These are phyloP conservation scores for Bombus fervidus DNA, from an alignment of 1,140 invertebrate genomes.

Conservation along the genomic window DNA sequence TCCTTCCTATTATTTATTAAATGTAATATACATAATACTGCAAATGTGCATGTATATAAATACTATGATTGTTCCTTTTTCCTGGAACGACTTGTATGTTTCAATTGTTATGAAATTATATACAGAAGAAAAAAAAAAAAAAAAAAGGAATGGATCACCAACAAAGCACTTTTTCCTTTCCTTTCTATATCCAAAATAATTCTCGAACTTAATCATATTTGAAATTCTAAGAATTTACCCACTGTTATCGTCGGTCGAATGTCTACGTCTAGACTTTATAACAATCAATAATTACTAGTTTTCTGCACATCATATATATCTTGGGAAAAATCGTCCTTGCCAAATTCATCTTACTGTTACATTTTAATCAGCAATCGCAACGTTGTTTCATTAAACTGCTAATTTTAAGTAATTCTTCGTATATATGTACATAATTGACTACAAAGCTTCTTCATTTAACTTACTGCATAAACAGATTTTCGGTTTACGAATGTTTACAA, in stretches of 20 bases:
- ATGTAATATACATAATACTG: slow-evolving; percentile 39
- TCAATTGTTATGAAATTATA: slow-evolving; percentile 8
- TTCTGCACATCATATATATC: slow-evolving; percentile 1
- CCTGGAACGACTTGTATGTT: background rate
- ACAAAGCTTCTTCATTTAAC: slow-evolving; percentile 57
- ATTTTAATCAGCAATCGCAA: background rate
- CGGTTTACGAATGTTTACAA: background rate
- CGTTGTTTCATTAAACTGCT: slow-evolving; percentile 46
- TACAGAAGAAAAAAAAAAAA: background rate
- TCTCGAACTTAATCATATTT: background rate
- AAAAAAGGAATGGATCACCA: background rate
- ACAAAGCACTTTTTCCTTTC: slow-evolving; percentile 3
- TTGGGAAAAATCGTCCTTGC: background rate
- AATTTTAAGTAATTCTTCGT: slow-evolving; percentile 51
- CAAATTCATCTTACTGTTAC: background rate
- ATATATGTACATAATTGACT: slow-evolving; percentile 77
- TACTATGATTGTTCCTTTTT: slow-evolving; percentile 16
- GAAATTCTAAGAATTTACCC: background rate
- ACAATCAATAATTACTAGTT: background rate
- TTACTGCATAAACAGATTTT: slow-evolving; percentile 63
- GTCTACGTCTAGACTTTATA: background rate
- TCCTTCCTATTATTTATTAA: background rate
- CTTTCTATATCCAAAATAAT: slow-evolving; percentile 36
- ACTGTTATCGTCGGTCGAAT: background rate
- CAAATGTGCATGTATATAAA: slow-evolving; percentile 26